Evolutionary conservation across 2,797 vertebrate species (phyloP), one percentile per base, ranked within the genome.

Genomic region (Gymnoscopelus braueri): DNA sequence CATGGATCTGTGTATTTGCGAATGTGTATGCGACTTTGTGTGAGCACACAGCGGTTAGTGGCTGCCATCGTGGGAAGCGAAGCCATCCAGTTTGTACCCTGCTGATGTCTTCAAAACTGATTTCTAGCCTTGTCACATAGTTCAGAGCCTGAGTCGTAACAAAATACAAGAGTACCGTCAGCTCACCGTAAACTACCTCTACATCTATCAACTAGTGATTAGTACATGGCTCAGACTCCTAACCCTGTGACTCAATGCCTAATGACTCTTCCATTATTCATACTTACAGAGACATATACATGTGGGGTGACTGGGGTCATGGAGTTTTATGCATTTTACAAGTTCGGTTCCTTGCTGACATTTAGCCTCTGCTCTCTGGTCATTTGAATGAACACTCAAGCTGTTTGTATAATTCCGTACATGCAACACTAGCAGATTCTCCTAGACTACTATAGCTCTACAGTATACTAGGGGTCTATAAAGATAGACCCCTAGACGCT

Each of bases 241-340:
- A 57, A 48, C 72, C 57, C 74, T 71, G 71, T 86, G 84, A 86
- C 77, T 87, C 84, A 80, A 59, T 24, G 47, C 63, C 74, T 85
- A 82, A 85, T 74, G 70, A 82, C 62, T 80, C 23, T 56, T 82
- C 29, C 63, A 84, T 89, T 84, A 79, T 83, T 87, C 80, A 88
- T 51, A 81, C 49, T 77, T 67, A 67, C 51, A 60, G 68, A 24
- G 47, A 29, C 39, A 7, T 13, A 26, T 26, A 14, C 13, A 10
- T 69, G 58, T 23, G 58, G 68, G 68, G 48, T 50, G 44, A 32
- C 32, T 5, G 32, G 32, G 32, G 32, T 32, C 32, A 32, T 32
- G 32, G 32, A 32, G 32, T 32, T 32, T 0, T 32, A 32, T 32
- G 32, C 32, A 29, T 29, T 19, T 29, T 29, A 29, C 26, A 29